A percentile compares a stretch with the other conserved stretches of the same genome.
phyloP scores from a whole-genome alignment of 2,113 vertebrate genomes.

The Oncorhynchus gorbuscha region DNA sequence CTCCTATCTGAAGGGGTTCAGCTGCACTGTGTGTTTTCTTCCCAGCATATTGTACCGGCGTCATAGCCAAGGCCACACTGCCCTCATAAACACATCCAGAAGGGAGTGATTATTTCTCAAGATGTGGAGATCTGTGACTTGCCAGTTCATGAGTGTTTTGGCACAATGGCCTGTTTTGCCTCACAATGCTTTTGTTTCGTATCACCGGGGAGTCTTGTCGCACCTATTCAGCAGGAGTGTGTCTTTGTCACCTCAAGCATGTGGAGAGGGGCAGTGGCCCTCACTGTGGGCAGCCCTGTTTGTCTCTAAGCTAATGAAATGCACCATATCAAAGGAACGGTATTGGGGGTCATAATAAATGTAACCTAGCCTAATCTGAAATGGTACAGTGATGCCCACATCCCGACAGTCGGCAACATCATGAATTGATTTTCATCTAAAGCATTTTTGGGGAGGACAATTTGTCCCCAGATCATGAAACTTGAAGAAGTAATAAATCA shows the following conservation, averaged over 20 bases:
- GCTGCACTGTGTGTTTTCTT: slow-evolving; percentile 36
- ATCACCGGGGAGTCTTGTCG: slow-evolving; percentile 52
- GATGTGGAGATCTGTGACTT: slow-evolving; percentile 66
- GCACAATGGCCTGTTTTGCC: slow-evolving; percentile 53
- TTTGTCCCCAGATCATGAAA: slow-evolving; percentile 72
- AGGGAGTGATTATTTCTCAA: slow-evolving; percentile 75
- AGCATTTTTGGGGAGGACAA: slow-evolving; percentile 64
- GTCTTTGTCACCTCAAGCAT: slow-evolving; percentile 60
- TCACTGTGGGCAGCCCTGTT: slow-evolving; percentile 45
- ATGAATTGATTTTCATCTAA: slow-evolving; percentile 62
- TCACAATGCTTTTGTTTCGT: slow-evolving; percentile 60
- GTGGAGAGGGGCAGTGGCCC: slow-evolving; percentile 8
- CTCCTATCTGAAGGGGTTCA: slow-evolving; percentile 38
- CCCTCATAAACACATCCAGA: slow-evolving; percentile 71
- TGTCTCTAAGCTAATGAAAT: slow-evolving; percentile 52
- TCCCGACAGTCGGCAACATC: slow-evolving; percentile 61
- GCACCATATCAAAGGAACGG: slow-evolving; percentile 60
- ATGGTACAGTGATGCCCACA: slow-evolving; percentile 51
- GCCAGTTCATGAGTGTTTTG: slow-evolving; percentile 71
- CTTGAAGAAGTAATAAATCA: slow-evolving; percentile 67
- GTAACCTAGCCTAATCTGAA: slow-evolving; percentile 58
- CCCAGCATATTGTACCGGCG: slow-evolving; percentile 49
- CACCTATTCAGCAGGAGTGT: slow-evolving; percentile 37
- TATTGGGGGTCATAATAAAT: slow-evolving; percentile 57
- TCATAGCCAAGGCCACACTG: slow-evolving; percentile 58